These are phyloP conservation scores for Ciconia stormi DNA, from an alignment of 2,113 vertebrate species.

Conservation along the genomic window DNA sequence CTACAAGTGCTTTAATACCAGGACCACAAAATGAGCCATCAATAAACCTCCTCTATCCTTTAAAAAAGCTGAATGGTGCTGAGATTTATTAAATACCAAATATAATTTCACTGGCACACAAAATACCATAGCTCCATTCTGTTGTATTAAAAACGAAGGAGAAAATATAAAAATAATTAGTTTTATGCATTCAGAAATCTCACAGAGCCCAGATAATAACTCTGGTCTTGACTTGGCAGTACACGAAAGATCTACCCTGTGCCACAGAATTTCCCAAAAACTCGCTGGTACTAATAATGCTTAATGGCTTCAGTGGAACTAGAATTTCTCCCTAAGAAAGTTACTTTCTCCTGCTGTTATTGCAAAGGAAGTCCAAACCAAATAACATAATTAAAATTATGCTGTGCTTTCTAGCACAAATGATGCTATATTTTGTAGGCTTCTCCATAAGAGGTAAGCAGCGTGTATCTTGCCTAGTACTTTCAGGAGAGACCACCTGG, in stretches of 20 bases:
- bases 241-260: neutral
- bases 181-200: constrained; percentile 1
- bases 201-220: neutral
- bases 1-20: neutral
- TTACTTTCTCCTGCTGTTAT: neutral
- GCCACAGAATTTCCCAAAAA: neutral
- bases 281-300: neutral
- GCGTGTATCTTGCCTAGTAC: neutral
- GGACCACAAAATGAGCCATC: neutral
- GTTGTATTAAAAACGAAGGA: neutral
- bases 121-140: neutral
- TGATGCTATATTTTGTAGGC: neutral
- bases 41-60: neutral
- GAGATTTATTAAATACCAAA: neutral
- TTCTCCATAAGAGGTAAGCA: neutral
- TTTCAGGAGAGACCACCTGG: neutral
- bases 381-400: neutral
- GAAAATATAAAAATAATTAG: neutral
- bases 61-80: neutral
- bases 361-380: neutral
- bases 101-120: neutral
- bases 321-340: neutral
- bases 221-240: neutral
- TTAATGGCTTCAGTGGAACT: neutral
- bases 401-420: neutral